phyloP scores from a whole-genome alignment of 2,888 invertebrate species.

The Drosophila niveifrons region DNA sequence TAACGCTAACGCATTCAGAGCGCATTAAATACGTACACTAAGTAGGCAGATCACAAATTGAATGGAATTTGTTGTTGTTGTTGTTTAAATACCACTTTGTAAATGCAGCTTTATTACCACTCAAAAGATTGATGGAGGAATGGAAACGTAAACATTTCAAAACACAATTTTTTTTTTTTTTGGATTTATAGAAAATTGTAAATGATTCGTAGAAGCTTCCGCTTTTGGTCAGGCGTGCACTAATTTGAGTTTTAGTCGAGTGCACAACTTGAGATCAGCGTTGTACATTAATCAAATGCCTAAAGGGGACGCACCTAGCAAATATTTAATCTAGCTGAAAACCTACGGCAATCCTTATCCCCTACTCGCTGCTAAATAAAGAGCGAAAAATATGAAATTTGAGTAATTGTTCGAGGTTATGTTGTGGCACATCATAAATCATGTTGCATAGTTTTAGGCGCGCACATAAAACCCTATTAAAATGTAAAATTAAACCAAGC shows the following conservation, averaged over 20 bases:
- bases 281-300: conserved; percentile 75
- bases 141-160: background rate
- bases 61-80: conserved; percentile 1
- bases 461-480: conserved; percentile 73
- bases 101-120: background rate
- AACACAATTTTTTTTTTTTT: background rate
- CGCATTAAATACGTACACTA: conserved; percentile 17
- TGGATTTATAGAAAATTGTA: conserved; percentile 2
- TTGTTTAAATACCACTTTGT: background rate
- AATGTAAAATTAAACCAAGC: conserved; percentile 77
- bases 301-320: conserved; percentile 55
- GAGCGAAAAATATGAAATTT: conserved; percentile 73
- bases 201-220: conserved; percentile 27
- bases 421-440: conserved; percentile 79
- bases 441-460: conserved; percentile 80
- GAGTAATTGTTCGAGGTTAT: conserved; percentile 81
- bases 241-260: conserved; percentile 20
- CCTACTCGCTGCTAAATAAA: conserved; percentile 40
- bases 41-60: conserved; percentile 6
- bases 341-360: conserved; percentile 40
- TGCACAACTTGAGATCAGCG: conserved; percentile 32
- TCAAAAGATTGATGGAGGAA: background rate
- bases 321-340: conserved; percentile 75
- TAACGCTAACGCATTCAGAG: conserved; percentile 32
- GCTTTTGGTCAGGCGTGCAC: conserved; percentile 7